These are phyloP conservation scores for Zootoca vivipara DNA, from an alignment of 2,113 vertebrate species.

Conservation along the genomic window DNA sequence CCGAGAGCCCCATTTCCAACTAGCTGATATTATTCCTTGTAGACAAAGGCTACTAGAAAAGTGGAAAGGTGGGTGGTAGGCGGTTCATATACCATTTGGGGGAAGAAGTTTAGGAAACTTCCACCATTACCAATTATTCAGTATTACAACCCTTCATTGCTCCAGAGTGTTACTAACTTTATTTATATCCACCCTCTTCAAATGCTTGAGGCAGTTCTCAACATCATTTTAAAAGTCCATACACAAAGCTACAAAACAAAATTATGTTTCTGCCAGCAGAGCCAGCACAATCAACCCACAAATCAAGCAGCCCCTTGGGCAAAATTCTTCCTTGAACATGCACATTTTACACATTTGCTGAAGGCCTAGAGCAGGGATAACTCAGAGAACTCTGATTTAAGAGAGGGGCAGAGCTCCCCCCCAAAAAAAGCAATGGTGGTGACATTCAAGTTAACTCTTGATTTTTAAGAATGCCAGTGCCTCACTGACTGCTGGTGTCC, in stretches of 20 bases:
- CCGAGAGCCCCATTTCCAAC: neutral
- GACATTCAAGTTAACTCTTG: no score
- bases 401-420: no score
- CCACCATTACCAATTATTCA: neutral
- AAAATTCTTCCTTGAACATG: neutral
- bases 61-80: neutral
- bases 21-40: neutral
- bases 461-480: neutral
- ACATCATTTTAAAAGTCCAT: neutral
- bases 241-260: neutral
- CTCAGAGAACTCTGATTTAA: no score
- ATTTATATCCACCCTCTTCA: neutral
- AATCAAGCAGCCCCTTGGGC: neutral
- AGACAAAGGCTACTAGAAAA: neutral
- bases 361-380: neutral
- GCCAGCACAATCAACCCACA: neutral
- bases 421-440: no score
- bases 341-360: neutral
- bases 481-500: neutral
- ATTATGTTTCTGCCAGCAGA: neutral
- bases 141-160: neutral
- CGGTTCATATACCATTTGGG: neutral
- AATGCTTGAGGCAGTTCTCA: neutral
- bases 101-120: neutral
- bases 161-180: neutral